Conservation (phyloP, 2,888 invertebrate genomes). For the Trilocha varians region DNA sequence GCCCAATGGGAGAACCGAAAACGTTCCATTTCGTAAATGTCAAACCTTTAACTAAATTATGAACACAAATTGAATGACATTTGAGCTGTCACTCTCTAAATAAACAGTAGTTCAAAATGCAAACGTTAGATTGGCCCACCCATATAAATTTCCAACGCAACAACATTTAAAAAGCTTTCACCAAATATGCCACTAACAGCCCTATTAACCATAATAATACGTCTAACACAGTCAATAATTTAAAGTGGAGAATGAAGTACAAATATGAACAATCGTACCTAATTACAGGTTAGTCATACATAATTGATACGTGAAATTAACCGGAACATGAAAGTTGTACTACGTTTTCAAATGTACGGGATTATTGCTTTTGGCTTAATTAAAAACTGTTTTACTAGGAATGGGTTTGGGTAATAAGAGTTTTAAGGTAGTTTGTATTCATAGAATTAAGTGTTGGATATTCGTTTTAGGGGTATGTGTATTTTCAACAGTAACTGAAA, state of each 20-base stretch:
- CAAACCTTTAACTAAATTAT: too few relatives aligned
- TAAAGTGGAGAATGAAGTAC: constrained; percentile 19
- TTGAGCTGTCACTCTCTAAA: too few relatives aligned
- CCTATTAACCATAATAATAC: background rate
- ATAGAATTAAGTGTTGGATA: too few relatives aligned
- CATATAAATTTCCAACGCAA: too few relatives aligned
- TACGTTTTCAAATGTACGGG: background rate
- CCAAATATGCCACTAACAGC: background rate
- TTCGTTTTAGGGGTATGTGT: too few relatives aligned
- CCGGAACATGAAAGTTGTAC: background rate
- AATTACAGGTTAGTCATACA: constrained; percentile 12
- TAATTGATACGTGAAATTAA: constrained; percentile 4
- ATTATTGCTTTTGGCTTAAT: background rate
- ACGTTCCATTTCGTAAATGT: too few relatives aligned
- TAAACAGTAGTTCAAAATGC: too few relatives aligned
- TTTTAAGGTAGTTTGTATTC: background rate
- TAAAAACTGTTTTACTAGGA: background rate
- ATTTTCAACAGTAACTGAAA: too few relatives aligned
- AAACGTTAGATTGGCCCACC: too few relatives aligned
- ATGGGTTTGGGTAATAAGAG: background rate
- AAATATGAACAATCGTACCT: constrained; percentile 2
- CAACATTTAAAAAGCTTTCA: background rate
- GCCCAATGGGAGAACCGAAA: too few relatives aligned
- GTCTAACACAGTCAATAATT: constrained; percentile 13
- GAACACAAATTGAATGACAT: too few relatives aligned